phyloP scores from a whole-genome alignment of 2,888 invertebrate genomes.

The Acanthoscelides obtectus region DNA sequence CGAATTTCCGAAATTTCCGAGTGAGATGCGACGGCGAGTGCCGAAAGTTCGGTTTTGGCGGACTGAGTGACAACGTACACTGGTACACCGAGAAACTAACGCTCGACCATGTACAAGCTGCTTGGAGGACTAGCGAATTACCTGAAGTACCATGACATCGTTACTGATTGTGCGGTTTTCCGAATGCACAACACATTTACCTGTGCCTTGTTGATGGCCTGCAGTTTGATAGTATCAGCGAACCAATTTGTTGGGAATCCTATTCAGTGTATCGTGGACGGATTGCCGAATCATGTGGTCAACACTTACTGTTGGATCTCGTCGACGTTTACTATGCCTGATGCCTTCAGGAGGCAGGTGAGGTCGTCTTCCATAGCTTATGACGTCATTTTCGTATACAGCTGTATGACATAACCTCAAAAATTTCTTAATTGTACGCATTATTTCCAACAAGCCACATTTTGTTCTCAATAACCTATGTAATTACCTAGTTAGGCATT shows the following conservation, averaged over 20 bases:
- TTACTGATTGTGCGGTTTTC: slow-evolving; percentile 83
- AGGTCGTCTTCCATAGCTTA: slow-evolving; percentile 23
- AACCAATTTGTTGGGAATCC: slow-evolving; percentile 89
- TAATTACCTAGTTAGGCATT: too few relatives aligned
- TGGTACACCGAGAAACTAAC: neutral
- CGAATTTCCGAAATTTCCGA: neutral
- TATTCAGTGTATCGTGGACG: slow-evolving; percentile 82
- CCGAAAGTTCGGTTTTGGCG: neutral
- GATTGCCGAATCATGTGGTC: slow-evolving; percentile 75
- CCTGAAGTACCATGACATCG: slow-evolving; percentile 81
- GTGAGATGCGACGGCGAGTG: neutral
- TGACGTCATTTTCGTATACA: neutral
- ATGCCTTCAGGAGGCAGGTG: slow-evolving; percentile 81
- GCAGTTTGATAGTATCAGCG: slow-evolving; percentile 84
- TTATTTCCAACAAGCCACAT: too few relatives aligned
- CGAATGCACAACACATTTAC: slow-evolving; percentile 87
- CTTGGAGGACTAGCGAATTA: slow-evolving; percentile 77
- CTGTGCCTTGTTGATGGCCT: slow-evolving; percentile 76
- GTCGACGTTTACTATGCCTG: slow-evolving; percentile 89
- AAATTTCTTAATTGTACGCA: too few relatives aligned
- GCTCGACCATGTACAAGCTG: slow-evolving; percentile 76
- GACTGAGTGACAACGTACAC: neutral
- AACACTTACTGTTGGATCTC: slow-evolving; percentile 94
- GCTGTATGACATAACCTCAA: neutral
- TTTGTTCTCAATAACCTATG: too few relatives aligned